Evolutionary conservation across 2,888 invertebrate species (phyloP).

Genomic region (Meteorus cinctellus): DNA sequence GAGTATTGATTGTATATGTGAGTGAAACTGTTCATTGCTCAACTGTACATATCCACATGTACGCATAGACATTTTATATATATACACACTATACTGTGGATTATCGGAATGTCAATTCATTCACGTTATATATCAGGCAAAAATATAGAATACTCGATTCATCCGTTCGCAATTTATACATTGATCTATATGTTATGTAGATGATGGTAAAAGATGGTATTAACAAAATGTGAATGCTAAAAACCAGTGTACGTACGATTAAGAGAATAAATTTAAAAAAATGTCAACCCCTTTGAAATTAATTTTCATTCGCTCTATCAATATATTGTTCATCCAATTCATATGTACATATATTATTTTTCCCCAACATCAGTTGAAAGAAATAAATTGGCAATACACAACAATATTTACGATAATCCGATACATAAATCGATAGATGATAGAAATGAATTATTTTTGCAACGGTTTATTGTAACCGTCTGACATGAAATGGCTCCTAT

Average conservation of each 20-base stretch:
- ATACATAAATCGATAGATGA: background rate
- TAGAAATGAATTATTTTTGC: background rate
- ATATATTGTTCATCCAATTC: background rate
- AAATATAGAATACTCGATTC: slow-evolving; percentile 25
- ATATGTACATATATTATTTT: background rate
- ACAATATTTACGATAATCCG: background rate
- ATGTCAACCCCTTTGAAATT: no score
- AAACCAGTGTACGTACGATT: no score
- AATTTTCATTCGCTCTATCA: background rate
- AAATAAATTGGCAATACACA: background rate
- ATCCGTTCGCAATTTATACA: background rate
- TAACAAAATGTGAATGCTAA: background rate
- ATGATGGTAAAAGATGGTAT: background rate
- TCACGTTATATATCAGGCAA: slow-evolving; percentile 31
- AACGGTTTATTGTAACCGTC: background rate
- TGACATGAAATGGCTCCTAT: background rate
- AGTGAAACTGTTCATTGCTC: slow-evolving; percentile 41
- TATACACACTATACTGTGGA: slow-evolving; percentile 56
- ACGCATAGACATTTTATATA: slow-evolving; percentile 35
- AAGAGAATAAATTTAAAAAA: no score
- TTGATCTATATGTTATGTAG: background rate
- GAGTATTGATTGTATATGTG: slow-evolving; percentile 50
- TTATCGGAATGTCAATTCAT: slow-evolving; percentile 56
- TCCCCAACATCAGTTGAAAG: background rate
- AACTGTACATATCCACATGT: slow-evolving; percentile 48